These are phyloP conservation scores for Drosophila acutilabella DNA, from an alignment of 2,888 invertebrate genomes.

Conservation along the genomic window DNA sequence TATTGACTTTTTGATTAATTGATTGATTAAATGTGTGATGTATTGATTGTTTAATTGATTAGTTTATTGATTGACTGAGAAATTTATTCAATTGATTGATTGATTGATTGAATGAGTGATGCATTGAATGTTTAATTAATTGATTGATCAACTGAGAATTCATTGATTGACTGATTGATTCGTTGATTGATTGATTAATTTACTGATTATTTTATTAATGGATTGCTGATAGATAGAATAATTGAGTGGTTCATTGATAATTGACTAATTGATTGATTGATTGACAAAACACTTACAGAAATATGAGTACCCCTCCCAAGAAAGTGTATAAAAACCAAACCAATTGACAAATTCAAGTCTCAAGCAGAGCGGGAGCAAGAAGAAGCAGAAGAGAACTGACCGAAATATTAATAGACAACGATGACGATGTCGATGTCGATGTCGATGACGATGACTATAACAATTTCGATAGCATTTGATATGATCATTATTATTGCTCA, in stretches of 20 bases:
- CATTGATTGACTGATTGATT: neutral
- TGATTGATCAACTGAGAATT: neutral
- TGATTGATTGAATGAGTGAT: no score
- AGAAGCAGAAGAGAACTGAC: conserved; percentile 4
- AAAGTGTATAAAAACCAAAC: conserved; percentile 20
- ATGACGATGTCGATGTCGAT: conserved; percentile 40
- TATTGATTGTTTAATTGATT: no score
- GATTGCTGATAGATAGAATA: neutral
- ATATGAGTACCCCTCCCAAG: neutral
- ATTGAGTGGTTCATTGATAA: neutral
- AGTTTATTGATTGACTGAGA: neutral
- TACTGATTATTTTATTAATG: neutral
- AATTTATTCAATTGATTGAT: no score
- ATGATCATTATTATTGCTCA: conserved; percentile 1
- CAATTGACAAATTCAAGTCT: conserved; percentile 40
- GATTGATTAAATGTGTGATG: no score
- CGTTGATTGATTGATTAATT: neutral
- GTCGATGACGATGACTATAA: conserved; percentile 13
- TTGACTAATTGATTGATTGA: neutral
- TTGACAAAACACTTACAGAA: neutral
- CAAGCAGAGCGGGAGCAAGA: conserved; percentile 10
- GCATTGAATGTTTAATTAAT: no score
- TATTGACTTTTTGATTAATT: no score
- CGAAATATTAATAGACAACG: conserved; percentile 23
- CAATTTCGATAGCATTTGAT: conserved; percentile 3